Conservation (phyloP, 2,888 invertebrate species). For the Blastobasis lacticolella region DNA sequence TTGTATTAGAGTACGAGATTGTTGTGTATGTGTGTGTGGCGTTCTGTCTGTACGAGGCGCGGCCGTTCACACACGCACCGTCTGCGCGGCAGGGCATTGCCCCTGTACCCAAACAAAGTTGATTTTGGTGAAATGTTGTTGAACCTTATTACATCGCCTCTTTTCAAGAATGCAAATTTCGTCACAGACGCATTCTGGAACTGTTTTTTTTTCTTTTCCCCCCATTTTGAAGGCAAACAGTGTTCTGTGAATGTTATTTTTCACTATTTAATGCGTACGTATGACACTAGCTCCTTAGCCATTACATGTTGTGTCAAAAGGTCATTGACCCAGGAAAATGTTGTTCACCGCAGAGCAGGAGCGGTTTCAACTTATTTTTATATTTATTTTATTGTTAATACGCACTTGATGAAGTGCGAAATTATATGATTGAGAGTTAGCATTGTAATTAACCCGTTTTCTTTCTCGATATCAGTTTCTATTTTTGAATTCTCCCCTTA, state of each 20-base stretch:
- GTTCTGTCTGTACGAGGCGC: slow-evolving; percentile 36
- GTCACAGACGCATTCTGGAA: slow-evolving; percentile 25
- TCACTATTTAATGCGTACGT: not conserved
- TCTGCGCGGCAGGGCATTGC: slow-evolving; percentile 63
- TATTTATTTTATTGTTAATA: no score
- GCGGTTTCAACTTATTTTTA: no score
- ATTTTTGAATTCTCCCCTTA: no score
- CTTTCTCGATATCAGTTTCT: no score
- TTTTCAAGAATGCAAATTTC: slow-evolving; percentile 45
- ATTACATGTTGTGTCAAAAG: slow-evolving; percentile 33
- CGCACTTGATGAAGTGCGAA: no score
- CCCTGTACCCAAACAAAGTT: slow-evolving; percentile 72
- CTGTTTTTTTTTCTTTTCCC: not conserved
- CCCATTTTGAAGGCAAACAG: no score
- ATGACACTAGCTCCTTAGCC: not conserved
- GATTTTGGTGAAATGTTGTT: slow-evolving; percentile 73
- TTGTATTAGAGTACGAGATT: slow-evolving; percentile 27
- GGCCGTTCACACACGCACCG: slow-evolving; percentile 53
- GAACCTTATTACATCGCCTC: slow-evolving; percentile 60
- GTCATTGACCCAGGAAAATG: slow-evolving; percentile 60
- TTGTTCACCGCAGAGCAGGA: slow-evolving; percentile 12
- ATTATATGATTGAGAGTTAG: no score
- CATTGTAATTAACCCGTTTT: no score
- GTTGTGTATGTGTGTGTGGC: slow-evolving; percentile 43
- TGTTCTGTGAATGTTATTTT: no score